Evolutionary conservation across 2,113 vertebrate genomes (phyloP), one percentile per base, ranked within the genome.

Genomic region (Hypocryptadius cinnamomeus): DNA sequence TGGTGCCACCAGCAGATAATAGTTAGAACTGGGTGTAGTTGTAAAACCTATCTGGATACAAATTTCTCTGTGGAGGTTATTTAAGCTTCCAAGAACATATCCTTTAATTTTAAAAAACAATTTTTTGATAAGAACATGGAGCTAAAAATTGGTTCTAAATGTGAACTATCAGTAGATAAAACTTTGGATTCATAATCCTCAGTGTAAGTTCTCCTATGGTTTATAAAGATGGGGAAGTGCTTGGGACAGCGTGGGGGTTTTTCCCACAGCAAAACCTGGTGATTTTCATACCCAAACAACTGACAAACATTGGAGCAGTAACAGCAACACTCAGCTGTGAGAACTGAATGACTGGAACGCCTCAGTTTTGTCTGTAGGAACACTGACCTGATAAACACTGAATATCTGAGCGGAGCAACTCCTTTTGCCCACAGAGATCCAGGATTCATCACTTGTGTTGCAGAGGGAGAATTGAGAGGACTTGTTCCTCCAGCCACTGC

Each of bases 1-100:
- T 81, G 94, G 93, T 92, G 95, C 96, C 96, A 96, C 94, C 97
- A 94, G 74, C 94, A 97, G 97, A 95, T 96, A 74, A 86, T 8
- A 91, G 35, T 65, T 68, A 93, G 95, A 97, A 94, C 31, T 94
- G 45, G 82, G 60, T 81, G 68, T 78, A 82, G 51, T 9, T 30
- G 35, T 72, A 74, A 92, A 84, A 48, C 20, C 24, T 53, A 30
- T 25, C 48, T 0, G 2, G 83, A 39, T 5, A 72, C 23, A 57
- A 68, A 47, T 82, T 74, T 66, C 25, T 87, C 20, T 61, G 2
- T 0, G 1, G 18, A 61, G 20, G 9, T 45, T 81, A 65, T 53
- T 81, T n/a, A 87, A 79, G 21, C 45, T 87, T 85, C 28, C 31
- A 87, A 61, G 51, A 79, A 24, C 0, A 0, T 15, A 33, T 10